phyloP scores from a whole-genome alignment of 2,888 invertebrate genomes.

The Limnephilus rhombicus region DNA sequence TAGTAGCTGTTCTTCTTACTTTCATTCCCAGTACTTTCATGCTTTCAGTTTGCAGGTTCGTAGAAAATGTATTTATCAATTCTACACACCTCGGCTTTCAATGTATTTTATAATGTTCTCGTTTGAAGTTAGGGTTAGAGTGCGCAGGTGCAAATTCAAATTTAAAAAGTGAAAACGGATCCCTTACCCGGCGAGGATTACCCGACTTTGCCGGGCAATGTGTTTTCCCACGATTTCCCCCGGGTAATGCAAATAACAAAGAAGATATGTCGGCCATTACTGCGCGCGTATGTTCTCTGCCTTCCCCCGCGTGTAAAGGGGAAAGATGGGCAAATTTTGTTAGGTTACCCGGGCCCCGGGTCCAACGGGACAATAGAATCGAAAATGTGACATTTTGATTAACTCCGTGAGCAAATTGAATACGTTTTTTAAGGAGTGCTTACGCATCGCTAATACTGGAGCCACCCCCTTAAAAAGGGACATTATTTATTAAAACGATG shows the following conservation, averaged over 20 bases:
- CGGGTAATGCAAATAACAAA: slow-evolving; percentile 64
- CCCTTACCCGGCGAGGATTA: slow-evolving; percentile 49
- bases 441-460: neutral
- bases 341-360: slow-evolving; percentile 17
- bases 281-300: slow-evolving; percentile 11
- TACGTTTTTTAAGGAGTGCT: slow-evolving; percentile 10
- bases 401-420: slow-evolving; percentile 43
- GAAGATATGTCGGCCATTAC: slow-evolving; percentile 53
- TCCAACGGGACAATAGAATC: slow-evolving; percentile 47
- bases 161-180: slow-evolving; percentile 63
- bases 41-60: too few relatives aligned
- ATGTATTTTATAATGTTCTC: neutral
- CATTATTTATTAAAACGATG: neutral
- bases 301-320: slow-evolving; percentile 14
- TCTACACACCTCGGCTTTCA: neutral
- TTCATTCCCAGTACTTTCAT: too few relatives aligned
- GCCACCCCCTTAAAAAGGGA: neutral
- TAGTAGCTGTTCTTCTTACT: too few relatives aligned
- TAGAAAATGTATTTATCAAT: too few relatives aligned
- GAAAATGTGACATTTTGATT: slow-evolving; percentile 48
- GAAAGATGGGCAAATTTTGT: slow-evolving; percentile 60
- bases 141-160: slow-evolving; percentile 59
- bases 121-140: neutral
- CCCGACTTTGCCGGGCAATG: slow-evolving; percentile 54
- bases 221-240: slow-evolving; percentile 62